phyloP scores from a whole-genome alignment of 2,888 invertebrate species.

The Orchesellides sinensis region DNA sequence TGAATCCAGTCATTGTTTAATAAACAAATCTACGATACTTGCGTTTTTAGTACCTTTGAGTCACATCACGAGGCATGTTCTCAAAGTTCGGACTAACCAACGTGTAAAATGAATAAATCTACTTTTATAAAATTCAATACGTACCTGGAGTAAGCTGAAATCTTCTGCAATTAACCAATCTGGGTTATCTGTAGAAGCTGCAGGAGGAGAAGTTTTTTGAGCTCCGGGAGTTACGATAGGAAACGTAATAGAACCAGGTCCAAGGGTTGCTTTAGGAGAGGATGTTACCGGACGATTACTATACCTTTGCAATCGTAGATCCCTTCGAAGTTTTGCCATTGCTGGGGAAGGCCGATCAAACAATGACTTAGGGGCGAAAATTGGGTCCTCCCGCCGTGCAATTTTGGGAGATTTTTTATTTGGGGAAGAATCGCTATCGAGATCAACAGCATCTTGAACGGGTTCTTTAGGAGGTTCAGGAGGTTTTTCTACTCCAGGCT shows the following conservation, averaged over 20 bases:
- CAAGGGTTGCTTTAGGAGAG: conserved; percentile 63
- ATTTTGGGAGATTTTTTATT: conserved; percentile 76
- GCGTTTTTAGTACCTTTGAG: too few relatives aligned
- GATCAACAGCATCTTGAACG: conserved; percentile 16
- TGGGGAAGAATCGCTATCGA: conserved; percentile 28
- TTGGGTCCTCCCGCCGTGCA: conserved; percentile 85
- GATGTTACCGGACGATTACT: conserved; percentile 68
- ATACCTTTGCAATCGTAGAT: conserved; percentile 86
- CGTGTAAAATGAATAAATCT: too few relatives aligned
- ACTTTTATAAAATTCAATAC: too few relatives aligned
- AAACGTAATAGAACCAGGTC: conserved; percentile 73
- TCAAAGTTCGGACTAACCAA: too few relatives aligned
- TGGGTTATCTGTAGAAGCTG: conserved; percentile 83
- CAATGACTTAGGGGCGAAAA: conserved; percentile 87
- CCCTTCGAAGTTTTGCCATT: conserved; percentile 86
- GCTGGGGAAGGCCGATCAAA: conserved; percentile 89
- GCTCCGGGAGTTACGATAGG: conserved; percentile 68
- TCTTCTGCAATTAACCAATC: conserved; percentile 97
- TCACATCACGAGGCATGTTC: too few relatives aligned
- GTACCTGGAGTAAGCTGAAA: conserved; percentile 89
- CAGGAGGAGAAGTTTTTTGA: conserved; percentile 77
- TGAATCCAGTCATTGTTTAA: too few relatives aligned
- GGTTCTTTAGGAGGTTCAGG: conserved; percentile 28
- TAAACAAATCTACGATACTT: too few relatives aligned
- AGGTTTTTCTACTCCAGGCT: conserved; percentile 22